Evolutionary conservation across 2,888 invertebrate species (phyloP), one percentile per base, ranked within the genome.

Genomic region (Scelioninae gen. 1): DNA sequence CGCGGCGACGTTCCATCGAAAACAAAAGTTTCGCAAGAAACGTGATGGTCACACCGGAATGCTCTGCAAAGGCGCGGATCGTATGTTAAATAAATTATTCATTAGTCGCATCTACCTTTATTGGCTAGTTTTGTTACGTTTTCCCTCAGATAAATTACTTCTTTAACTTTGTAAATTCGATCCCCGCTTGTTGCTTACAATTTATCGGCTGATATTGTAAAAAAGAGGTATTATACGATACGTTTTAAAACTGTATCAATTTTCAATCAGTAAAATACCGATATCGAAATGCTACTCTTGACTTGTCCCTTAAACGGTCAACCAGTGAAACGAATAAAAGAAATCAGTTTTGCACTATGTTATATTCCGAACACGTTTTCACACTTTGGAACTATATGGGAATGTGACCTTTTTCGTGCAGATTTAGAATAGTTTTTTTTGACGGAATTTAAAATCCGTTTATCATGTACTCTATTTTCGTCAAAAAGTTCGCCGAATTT

Each of bases 51-150:
- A 15, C 72, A 49, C 29, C 34, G 68, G 68, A 83, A 83, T 80
- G 80, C 62, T 32, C 58, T 43, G 32, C 34, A 55, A 56, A 43
- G 56, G 55, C 31, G 31, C 32, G 58, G 23, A 49, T 45, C 65
- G 53, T 31, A 40, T 34, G 51, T 63, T 55, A 78, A 78, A 84
- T 78, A 71, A 74, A 81, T 84, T 84, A 84, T 84, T 81, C 83
- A 83, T 80, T 51, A 49, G 16, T 13, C n/a, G 72, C 53, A 53
- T 56, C 40, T 29, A 11, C n/a, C n/a, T n/a, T n/a, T n/a, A n/a
- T n/a, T n/a, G n/a, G n/a, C n/a, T 23, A 23, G 3, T 29, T 62
- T 55, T 29, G 32, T 51, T 60, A 15, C 49, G 47, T 13, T 49
- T 63, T 58, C 32, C 34, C 34, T 34, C 34, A 34, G 34, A 34